These are phyloP conservation scores for Chlorops oryzae DNA, from an alignment of 1,140 invertebrate genomes.

Conservation along the genomic window DNA sequence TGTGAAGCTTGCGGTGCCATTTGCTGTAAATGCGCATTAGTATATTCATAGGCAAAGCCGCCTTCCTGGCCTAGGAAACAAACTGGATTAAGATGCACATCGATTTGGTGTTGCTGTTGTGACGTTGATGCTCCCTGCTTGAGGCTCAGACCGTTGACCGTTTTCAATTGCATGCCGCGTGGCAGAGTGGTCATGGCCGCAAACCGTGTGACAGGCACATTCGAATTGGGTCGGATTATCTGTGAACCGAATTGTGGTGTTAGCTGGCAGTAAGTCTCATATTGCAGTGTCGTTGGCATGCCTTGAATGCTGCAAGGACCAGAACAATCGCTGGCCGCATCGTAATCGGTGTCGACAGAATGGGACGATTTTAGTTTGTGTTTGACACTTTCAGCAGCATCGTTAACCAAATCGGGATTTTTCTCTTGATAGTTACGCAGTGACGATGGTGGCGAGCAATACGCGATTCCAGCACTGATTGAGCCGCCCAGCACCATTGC, in stretches of 20 bases:
- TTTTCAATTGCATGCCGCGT: conserved; percentile 46
- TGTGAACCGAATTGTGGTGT: conserved; percentile 23
- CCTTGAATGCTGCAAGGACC: conserved; percentile 31
- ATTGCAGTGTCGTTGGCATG: conserved; percentile 37
- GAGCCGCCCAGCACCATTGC: conserved; percentile 26
- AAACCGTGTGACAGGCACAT: conserved; percentile 27
- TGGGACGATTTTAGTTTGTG: conserved; percentile 56
- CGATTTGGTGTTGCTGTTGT: conserved; percentile 55
- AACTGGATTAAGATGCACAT: conserved; percentile 61
- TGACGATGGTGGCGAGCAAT: conserved; percentile 41
- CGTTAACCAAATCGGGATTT: conserved; percentile 71
- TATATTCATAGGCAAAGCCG: conserved; percentile 73
- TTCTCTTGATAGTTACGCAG: conserved; percentile 58
- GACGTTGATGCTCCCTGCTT: conserved; percentile 1
- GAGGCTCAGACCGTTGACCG: conserved; percentile 15
- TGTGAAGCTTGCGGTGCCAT: conserved; percentile 5
- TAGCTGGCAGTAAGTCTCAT: conserved; percentile 46
- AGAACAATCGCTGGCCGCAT: conserved; percentile 35
- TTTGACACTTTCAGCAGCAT: conserved; percentile 61
- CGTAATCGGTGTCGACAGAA: conserved; percentile 46
- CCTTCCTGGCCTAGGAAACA: conserved; percentile 67
- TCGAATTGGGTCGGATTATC: conserved; percentile 12
- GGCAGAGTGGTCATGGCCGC: conserved; percentile 51
- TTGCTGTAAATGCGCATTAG: conserved; percentile 42
- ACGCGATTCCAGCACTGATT: conserved; percentile 20